Evolutionary conservation across 2,797 vertebrate species (phyloP), one percentile per base, ranked within the genome.

Genomic region (Melanotaenia trifasciata): DNA sequence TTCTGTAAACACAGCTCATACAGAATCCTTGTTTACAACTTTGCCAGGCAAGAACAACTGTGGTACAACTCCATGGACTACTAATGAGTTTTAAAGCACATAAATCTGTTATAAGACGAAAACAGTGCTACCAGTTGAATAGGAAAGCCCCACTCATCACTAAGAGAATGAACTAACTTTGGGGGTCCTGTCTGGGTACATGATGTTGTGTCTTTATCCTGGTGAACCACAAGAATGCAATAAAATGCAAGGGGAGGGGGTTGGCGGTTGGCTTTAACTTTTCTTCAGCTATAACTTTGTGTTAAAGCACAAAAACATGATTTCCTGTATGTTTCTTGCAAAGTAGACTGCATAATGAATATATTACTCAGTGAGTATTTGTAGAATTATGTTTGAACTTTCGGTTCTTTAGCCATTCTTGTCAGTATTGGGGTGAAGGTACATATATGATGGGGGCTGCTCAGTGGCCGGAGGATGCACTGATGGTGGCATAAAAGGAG

Each of bases 41-140:
- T 28, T 40, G 8, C 62, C 50, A 71, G n/a, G 16, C 40, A 38
- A 76, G 26, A 58, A 38, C 64, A 43, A 59, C 24, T 38, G 54
- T 58, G 73, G 61, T 32, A 58, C 16, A 59, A 57, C 79, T 76
- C 63, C 81, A 76, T 57, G 74, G 90, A 90, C 87, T 93, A 89
- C 88, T 61, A 89, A 92, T 90, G 77, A 89, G 89, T 83, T 74
- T 72, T 73, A 61, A 76, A 79, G 83, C 54, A 60, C 89, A 90
- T 92, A 92, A 92, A 93, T 93, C 89, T 89, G 87, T 81, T 86
- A 73, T 51, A 67, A 78, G 76, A 61, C 76, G 69, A 89, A 77
- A 84, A 84, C 77, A 73, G 62, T 74, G 77, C 50, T 64, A 28
- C 33, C 18, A 36, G 62, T 67, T 90, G 80, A 93, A 91, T 84